Conservation (phyloP, 1,140 invertebrate species). For the Gryon sp. region DNA sequence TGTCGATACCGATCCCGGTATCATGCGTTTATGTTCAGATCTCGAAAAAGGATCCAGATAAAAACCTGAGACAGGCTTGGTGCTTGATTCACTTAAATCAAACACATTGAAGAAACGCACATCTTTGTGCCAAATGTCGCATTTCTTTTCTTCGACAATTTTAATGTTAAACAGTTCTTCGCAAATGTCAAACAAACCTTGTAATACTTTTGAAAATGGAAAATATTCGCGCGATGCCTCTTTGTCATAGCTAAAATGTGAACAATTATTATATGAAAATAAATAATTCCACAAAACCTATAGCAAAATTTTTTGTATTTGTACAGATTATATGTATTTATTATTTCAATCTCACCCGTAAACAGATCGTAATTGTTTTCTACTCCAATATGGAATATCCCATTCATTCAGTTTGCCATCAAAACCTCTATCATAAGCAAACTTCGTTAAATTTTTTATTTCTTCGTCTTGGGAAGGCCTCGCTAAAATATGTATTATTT, state of each 20-base stretch:
- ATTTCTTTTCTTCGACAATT: conserved; percentile 84
- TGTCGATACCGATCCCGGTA: conserved; percentile 84
- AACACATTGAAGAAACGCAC: conserved; percentile 91
- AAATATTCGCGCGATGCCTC: conserved; percentile 89
- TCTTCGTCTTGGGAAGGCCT: conserved; percentile 88
- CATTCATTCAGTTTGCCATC: conserved; percentile 86
- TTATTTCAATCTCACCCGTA: conserved; percentile 81
- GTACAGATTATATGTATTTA: too few species aligned
- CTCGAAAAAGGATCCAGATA: conserved; percentile 91
- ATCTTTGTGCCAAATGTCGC: conserved; percentile 90
- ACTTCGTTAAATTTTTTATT: conserved; percentile 85
- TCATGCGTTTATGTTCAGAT: conserved; percentile 80
- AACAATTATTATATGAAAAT: too few species aligned
- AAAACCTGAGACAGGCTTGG: conserved; percentile 86
- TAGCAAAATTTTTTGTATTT: too few species aligned
- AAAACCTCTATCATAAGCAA: conserved; percentile 88
- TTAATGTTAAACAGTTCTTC: conserved; percentile 87
- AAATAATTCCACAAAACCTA: too few species aligned
- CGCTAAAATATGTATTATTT: conserved; percentile 70
- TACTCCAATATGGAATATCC: conserved; percentile 93
- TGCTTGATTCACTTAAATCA: conserved; percentile 83
- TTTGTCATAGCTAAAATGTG: conserved; percentile 82
- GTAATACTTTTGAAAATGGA: conserved; percentile 87
- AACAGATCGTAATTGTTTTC: conserved; percentile 84
- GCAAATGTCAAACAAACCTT: conserved; percentile 82